Conservation (phyloP, 2,888 invertebrate species). For the Acanthacorydalis orientalis region DNA sequence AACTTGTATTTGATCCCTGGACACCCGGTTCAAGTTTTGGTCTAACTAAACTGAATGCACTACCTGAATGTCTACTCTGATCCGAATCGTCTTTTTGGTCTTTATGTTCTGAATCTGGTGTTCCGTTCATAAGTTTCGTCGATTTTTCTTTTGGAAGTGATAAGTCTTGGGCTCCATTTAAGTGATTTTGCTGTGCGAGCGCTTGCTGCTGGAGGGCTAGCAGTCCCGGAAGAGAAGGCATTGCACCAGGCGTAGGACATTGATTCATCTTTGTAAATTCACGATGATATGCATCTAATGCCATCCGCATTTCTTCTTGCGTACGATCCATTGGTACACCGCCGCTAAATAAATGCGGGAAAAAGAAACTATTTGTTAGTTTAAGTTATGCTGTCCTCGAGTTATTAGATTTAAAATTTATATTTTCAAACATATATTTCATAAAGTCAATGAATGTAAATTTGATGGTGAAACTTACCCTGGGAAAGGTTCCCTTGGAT, state of each 20-base stretch:
- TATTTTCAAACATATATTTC: neutral
- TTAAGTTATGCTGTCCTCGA: slow-evolving; percentile 35
- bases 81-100: slow-evolving; percentile 43
- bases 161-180: slow-evolving; percentile 49
- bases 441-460: neutral
- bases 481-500: slow-evolving; percentile 60
- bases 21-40: slow-evolving; percentile 68
- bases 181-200: slow-evolving; percentile 30
- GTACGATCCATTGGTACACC: slow-evolving; percentile 43
- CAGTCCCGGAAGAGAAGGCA: slow-evolving; percentile 41
- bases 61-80: slow-evolving; percentile 58
- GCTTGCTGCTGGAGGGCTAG: slow-evolving; percentile 65
- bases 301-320: slow-evolving; percentile 79
- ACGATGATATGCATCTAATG: slow-evolving; percentile 81
- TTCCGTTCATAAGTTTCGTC: slow-evolving; percentile 44
- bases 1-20: slow-evolving; percentile 47
- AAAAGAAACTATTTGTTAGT: slow-evolving; percentile 54
- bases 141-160: slow-evolving; percentile 64
- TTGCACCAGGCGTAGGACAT: slow-evolving; percentile 25
- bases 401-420: neutral
- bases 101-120: slow-evolving; percentile 39
- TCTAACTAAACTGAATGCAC: slow-evolving; percentile 75
- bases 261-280: slow-evolving; percentile 80
- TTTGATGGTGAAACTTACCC: slow-evolving; percentile 37
- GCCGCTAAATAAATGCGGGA: slow-evolving; percentile 73